Evolutionary conservation across 1,140 invertebrate species (phyloP).

Genomic region (Drosophila neocordata): DNA sequence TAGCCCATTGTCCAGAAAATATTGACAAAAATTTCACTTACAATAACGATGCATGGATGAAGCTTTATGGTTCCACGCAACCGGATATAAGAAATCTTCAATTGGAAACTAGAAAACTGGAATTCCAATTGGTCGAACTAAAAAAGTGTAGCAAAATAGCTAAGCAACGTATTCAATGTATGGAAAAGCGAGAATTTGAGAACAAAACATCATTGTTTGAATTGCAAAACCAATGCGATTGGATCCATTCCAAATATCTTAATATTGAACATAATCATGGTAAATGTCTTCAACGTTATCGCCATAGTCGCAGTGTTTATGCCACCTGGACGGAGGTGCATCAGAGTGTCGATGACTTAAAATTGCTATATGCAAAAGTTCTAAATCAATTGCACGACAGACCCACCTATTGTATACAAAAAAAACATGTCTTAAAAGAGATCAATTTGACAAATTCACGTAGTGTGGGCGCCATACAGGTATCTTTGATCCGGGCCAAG

Average conservation of each 20-base stretch:
- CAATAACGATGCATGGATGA: neutral
- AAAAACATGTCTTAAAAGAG: neutral
- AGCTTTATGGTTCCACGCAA: neutral
- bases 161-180: neutral
- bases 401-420: neutral
- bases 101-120: neutral
- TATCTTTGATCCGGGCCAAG: neutral
- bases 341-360: neutral
- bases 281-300: constrained; percentile 20
- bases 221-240: neutral
- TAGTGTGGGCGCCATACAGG: neutral
- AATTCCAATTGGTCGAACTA: neutral
- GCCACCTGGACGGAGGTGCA: constrained; percentile 21
- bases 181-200: neutral
- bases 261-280: constrained; percentile 2
- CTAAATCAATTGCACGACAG: neutral
- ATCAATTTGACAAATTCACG: neutral
- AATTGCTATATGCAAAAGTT: neutral
- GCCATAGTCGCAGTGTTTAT: neutral
- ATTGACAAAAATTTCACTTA: too few relatives aligned
- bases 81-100: neutral
- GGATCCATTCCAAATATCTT: neutral
- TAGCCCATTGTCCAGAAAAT: neutral
- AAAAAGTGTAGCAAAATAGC: neutral
- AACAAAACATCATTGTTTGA: too few relatives aligned